Evolutionary conservation across 2,113 vertebrate species (phyloP).

Genomic region (Colius striatus): DNA sequence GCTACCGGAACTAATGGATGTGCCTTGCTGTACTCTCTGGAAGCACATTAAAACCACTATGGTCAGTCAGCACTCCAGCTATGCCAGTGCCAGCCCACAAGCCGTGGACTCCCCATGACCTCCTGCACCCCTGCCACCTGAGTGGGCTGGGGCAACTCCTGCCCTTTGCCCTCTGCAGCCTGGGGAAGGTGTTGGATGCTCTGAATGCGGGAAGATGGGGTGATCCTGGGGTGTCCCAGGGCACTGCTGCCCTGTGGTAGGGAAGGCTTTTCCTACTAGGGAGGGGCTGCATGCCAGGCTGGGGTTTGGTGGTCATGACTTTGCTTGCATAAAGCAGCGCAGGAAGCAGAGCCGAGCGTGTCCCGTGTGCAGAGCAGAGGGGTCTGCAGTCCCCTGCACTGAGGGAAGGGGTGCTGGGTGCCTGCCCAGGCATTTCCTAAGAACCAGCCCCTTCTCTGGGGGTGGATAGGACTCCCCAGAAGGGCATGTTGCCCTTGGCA

Average conservation of each 20-base stretch:
- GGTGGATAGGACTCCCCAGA: not conserved
- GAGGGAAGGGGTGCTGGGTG: not conserved
- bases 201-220: not conserved
- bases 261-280: not conserved
- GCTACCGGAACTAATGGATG: not conserved
- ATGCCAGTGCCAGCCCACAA: not conserved
- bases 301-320: not conserved
- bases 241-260: not conserved
- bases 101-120: accelerated
- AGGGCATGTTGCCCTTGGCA: not conserved
- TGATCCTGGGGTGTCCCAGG: not conserved
- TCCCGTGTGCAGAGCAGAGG: not conserved
- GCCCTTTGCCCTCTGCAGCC: accelerated
- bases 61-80: not conserved
- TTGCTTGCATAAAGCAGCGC: not conserved
- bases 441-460: not conserved
- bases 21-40: not conserved
- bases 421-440: not conserved
- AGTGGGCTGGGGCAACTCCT: not conserved
- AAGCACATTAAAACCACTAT: accelerated
- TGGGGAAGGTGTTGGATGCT: not conserved
- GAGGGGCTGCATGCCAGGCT: constrained; percentile 1
- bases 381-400: accelerated
- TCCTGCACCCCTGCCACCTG: accelerated
- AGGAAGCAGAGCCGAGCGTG: not conserved